A percentile compares a stretch with the other conserved stretches of the same genome.
Conservation (phyloP, 2,113 vertebrate genomes). For the Aldabrachelys gigantea region DNA sequence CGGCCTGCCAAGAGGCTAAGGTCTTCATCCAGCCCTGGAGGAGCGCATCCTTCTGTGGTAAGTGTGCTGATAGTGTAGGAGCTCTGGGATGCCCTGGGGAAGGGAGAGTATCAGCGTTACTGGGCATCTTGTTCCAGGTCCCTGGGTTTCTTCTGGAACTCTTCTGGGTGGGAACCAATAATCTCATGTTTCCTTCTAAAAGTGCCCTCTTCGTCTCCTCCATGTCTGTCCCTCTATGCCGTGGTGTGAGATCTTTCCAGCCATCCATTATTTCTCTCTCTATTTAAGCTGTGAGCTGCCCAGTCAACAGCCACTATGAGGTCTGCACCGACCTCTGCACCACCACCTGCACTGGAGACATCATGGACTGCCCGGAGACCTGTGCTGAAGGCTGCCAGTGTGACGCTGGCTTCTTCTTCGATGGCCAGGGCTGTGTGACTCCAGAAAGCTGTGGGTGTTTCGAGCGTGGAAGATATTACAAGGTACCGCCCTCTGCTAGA, state of each 20-base stretch:
- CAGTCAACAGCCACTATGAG: conserved; percentile 82
- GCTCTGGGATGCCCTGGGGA: background rate
- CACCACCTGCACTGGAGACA: conserved; percentile 75
- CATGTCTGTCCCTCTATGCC: background rate
- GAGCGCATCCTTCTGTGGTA: conserved; percentile 75
- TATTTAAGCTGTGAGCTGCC: conserved; percentile 69
- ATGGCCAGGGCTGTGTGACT: conserved; percentile 78
- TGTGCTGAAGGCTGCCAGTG: conserved; percentile 86
- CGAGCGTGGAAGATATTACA: conserved; percentile 77
- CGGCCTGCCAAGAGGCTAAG: conserved; percentile 79
- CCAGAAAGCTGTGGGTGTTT: conserved; percentile 81
- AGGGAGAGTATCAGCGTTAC: background rate
- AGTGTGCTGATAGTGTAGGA: background rate
- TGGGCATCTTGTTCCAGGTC: background rate
- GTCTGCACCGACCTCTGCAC: conserved; percentile 78
- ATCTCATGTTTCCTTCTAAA: background rate
- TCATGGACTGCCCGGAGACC: conserved; percentile 40
- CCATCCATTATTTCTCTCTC: background rate
- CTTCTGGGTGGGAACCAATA: background rate
- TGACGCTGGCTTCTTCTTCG: conserved; percentile 76
- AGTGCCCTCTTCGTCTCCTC: background rate
- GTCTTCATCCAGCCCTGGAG: conserved; percentile 80
- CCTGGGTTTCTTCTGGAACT: background rate
- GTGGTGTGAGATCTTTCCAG: background rate
- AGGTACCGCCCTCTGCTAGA: conserved; percentile 50